A percentile compares a stretch with the other conserved stretches of the same genome.
These are phyloP conservation scores for Planiliza haematocheilus DNA, from an alignment of 2,113 vertebrate genomes.

Conservation along the genomic window DNA sequence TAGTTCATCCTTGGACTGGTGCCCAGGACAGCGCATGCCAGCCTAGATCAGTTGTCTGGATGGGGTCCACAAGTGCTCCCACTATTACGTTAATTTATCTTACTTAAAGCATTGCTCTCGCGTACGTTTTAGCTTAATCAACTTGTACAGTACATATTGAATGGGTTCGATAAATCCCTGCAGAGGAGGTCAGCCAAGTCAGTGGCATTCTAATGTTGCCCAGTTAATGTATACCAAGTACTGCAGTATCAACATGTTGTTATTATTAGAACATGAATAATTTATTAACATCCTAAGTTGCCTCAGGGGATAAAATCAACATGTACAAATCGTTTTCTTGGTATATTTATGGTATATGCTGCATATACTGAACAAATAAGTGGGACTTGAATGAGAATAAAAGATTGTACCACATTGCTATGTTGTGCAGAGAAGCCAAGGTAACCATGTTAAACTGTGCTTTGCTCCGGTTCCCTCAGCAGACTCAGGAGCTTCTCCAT, in stretches of 20 bases:
- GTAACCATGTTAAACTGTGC: background rate
- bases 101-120: constrained; percentile 21
- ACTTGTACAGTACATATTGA: constrained; percentile 40
- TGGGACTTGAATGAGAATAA: background rate
- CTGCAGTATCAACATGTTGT: constrained; percentile 33
- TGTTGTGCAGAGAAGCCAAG: background rate
- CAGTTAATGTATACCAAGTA: constrained; percentile 33
- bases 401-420: constrained; percentile 2
- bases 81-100: constrained; percentile 48
- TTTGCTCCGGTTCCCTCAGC: constrained; percentile 81
- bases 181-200: constrained; percentile 18
- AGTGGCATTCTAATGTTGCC: constrained; percentile 18
- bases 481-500: constrained; percentile 92
- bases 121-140: constrained; percentile 26
- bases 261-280: constrained; percentile 33
- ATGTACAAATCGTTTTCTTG: constrained; percentile 13
- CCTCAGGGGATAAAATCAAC: constrained; percentile 29
- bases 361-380: background rate
- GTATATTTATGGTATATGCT: constrained; percentile 16
- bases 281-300: constrained; percentile 8
- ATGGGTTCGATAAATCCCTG: constrained; percentile 19
- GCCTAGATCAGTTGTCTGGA: constrained; percentile 48
- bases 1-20: constrained; percentile 35
- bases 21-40: constrained; percentile 47
- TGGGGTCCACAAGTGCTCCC: constrained; percentile 38